phyloP scores from a whole-genome alignment of 2,888 invertebrate species.

The Trissoscelio sp. region DNA sequence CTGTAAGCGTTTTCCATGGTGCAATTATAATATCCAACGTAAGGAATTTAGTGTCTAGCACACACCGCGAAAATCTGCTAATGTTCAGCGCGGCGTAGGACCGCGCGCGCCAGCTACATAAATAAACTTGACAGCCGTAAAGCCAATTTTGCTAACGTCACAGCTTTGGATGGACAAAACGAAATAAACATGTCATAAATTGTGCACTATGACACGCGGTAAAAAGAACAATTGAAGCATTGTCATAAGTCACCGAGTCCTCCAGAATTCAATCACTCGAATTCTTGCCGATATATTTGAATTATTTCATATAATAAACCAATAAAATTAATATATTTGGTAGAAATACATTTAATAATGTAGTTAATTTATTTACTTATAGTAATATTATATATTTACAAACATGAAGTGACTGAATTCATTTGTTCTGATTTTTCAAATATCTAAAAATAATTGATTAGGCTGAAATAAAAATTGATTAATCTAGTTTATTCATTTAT shows the following conservation, averaged over 20 bases:
- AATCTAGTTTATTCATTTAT: no score
- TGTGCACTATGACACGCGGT: conserved; percentile 30
- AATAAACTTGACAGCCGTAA: conserved; percentile 62
- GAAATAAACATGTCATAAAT: conserved; percentile 50
- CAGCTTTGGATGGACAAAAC: conserved; percentile 25
- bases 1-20: conserved; percentile 36
- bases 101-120: conserved; percentile 25
- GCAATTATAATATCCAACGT: conserved; percentile 62
- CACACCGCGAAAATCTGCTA: conserved; percentile 31
- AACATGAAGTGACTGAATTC: no score
- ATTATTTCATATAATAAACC: no score
- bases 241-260: conserved; percentile 14
- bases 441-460: no score
- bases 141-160: conserved; percentile 61
- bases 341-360: no score
- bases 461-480: no score
- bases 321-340: no score
- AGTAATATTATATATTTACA: no score
- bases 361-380: no score
- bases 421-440: no score
- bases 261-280: background rate
- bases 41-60: conserved; percentile 53
- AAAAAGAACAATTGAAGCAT: conserved; percentile 28
- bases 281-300: background rate
- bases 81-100: conserved; percentile 9